Percentiles rank a stretch among this genome's conserved stretches.
phyloP scores from a whole-genome alignment of 2,888 invertebrate species.

The Heliconius sara region DNA sequence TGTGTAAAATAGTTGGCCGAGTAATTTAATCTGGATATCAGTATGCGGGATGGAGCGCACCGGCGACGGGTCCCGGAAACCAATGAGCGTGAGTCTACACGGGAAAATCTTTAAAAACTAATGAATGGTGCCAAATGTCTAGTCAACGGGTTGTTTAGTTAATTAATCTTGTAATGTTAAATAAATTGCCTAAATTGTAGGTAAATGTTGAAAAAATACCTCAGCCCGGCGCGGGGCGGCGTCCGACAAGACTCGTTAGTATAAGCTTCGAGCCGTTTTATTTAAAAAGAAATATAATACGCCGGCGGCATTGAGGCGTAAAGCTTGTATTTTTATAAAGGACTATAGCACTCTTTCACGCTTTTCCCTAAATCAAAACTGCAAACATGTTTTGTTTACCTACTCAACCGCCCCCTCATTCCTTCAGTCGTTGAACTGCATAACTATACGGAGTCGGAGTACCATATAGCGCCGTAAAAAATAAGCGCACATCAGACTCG shows the following conservation, averaged over 20 bases:
- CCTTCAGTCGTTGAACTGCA: constrained; percentile 82
- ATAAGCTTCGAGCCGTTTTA: constrained; percentile 36
- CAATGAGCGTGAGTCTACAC: constrained; percentile 51
- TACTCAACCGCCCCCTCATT: constrained; percentile 73
- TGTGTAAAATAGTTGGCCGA: constrained; percentile 83
- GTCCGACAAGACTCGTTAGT: constrained; percentile 29
- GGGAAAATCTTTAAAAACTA: constrained; percentile 38
- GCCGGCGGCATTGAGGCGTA: constrained; percentile 41
- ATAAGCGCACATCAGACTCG: constrained; percentile 84
- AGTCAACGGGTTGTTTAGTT: constrained; percentile 2
- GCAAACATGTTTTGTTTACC: constrained; percentile 75
- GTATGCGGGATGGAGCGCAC: constrained; percentile 69
- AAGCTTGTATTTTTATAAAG: constrained; percentile 50
- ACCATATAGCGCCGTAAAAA: constrained; percentile 83
- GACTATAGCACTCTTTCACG: constrained; percentile 53
- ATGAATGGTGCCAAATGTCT: constrained; percentile 19
- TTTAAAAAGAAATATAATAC: constrained; percentile 38
- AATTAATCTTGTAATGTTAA: constrained; percentile 8
- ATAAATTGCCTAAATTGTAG: constrained; percentile 22
- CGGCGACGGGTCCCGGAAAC: constrained; percentile 62
- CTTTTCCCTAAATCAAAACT: constrained; percentile 67
- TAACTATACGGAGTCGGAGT: constrained; percentile 79
- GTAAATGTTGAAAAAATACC: constrained; percentile 6
- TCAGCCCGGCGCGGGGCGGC: constrained; percentile 8
- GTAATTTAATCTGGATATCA: constrained; percentile 83